These are phyloP conservation scores for Mizuhopecten yessoensis DNA, from an alignment of 1,140 invertebrate genomes.

Conservation along the genomic window DNA sequence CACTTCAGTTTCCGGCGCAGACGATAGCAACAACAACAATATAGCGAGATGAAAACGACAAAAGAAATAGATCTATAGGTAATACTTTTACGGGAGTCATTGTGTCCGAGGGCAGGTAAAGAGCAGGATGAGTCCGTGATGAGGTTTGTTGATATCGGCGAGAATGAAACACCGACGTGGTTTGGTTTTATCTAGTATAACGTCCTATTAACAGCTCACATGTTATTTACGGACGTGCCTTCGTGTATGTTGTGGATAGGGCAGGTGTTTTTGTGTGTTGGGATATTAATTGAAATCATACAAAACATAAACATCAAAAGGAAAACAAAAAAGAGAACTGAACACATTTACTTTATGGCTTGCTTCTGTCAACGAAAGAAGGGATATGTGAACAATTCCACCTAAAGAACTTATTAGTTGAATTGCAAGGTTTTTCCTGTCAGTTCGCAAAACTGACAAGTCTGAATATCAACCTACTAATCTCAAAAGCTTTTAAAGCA, in stretches of 20 bases:
- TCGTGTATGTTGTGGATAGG: no score
- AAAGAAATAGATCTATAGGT: no score
- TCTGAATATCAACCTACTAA: slow-evolving; percentile 18
- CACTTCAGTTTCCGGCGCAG: no score
- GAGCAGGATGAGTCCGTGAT: not conserved
- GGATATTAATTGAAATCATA: no score
- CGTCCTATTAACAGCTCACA: no score
- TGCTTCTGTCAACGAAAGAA: not conserved
- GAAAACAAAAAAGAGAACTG: not conserved
- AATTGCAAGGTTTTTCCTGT: not conserved
- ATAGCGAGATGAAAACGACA: no score
- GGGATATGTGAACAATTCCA: not conserved
- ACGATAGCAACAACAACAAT: no score
- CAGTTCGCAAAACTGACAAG: not conserved
- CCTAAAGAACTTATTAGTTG: not conserved
- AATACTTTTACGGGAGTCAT: no score
- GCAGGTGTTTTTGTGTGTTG: no score
- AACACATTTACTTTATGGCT: not conserved
- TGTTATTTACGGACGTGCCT: no score
- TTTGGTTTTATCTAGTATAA: no score
- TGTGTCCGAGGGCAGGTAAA: not conserved
- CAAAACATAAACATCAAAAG: not conserved
- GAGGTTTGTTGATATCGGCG: not conserved
- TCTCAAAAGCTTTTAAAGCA: not conserved
- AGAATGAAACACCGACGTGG: not conserved